Percentiles rank a stretch among this genome's conserved stretches.
Conservation (phyloP, 2,888 invertebrate genomes). For the Aelia acuminata region DNA sequence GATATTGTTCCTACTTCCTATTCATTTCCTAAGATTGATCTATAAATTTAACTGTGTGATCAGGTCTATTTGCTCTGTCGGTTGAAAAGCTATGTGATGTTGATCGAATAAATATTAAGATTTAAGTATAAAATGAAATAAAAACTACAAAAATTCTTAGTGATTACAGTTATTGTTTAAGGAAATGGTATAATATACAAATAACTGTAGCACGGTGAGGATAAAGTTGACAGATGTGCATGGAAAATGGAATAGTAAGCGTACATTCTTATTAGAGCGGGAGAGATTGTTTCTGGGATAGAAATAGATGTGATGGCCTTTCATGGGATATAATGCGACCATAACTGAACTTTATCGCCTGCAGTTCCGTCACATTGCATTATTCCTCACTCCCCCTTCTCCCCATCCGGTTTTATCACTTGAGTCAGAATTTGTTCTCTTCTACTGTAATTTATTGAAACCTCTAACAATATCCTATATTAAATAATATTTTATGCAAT, state of each 20-base stretch:
- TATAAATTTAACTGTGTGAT: too few relatives aligned
- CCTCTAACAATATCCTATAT: too few relatives aligned
- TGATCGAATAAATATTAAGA: too few relatives aligned
- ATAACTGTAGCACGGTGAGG: not conserved
- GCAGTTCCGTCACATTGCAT: constrained; percentile 31
- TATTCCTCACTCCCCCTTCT: not conserved
- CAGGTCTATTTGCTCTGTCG: too few relatives aligned
- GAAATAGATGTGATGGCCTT: constrained; percentile 34
- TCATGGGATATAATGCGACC: constrained; percentile 10
- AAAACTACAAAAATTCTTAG: too few relatives aligned
- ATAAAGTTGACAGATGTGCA: constrained; percentile 1
- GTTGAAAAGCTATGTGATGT: too few relatives aligned
- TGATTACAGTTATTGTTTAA: not conserved
- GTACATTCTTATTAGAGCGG: not conserved
- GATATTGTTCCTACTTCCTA: too few relatives aligned
- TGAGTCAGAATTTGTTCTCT: not conserved
- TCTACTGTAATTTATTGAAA: not conserved
- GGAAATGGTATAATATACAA: not conserved
- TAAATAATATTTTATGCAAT: too few relatives aligned
- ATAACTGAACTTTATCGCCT: not conserved
- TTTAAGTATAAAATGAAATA: too few relatives aligned
- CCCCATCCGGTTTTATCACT: not conserved
- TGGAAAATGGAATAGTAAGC: constrained; percentile 20
- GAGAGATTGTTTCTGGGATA: not conserved
- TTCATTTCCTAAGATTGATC: too few relatives aligned